Conservation (phyloP, 2,888 invertebrate species). For the Lasioglossum lativentre region DNA sequence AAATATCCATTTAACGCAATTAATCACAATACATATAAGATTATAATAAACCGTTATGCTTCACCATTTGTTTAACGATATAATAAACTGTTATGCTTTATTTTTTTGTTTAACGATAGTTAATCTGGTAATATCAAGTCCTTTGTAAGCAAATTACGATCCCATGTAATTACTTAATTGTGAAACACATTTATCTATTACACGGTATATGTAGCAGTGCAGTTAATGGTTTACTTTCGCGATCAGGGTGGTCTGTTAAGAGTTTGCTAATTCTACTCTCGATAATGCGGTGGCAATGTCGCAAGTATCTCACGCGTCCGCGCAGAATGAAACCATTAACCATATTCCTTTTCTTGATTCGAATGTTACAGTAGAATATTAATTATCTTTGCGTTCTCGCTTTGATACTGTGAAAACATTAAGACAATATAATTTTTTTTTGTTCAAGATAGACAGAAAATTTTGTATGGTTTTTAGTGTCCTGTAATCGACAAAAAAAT, state of each 20-base stretch:
- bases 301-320: neutral
- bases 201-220: neutral
- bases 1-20: too few relatives aligned
- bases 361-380: neutral
- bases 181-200: constrained; percentile 5
- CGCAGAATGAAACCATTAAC: neutral
- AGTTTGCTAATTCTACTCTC: constrained; percentile 10
- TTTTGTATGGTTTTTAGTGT: too few relatives aligned
- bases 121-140: neutral
- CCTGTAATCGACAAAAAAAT: too few relatives aligned
- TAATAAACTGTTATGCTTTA: neutral
- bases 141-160: neutral
- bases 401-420: too few relatives aligned
- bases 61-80: neutral
- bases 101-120: neutral
- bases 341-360: neutral
- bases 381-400: neutral
- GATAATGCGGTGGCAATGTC: constrained; percentile 5
- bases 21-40: too few relatives aligned
- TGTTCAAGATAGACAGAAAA: too few relatives aligned
- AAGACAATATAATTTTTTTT: too few relatives aligned
- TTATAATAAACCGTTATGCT: neutral
- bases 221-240: constrained; percentile 1
- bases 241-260: neutral
- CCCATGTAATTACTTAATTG: neutral